Percentiles rank a stretch among this genome's conserved stretches.
These are phyloP conservation scores for Euura saliciscinereae DNA, from an alignment of 1,140 invertebrate species.

Conservation along the genomic window DNA sequence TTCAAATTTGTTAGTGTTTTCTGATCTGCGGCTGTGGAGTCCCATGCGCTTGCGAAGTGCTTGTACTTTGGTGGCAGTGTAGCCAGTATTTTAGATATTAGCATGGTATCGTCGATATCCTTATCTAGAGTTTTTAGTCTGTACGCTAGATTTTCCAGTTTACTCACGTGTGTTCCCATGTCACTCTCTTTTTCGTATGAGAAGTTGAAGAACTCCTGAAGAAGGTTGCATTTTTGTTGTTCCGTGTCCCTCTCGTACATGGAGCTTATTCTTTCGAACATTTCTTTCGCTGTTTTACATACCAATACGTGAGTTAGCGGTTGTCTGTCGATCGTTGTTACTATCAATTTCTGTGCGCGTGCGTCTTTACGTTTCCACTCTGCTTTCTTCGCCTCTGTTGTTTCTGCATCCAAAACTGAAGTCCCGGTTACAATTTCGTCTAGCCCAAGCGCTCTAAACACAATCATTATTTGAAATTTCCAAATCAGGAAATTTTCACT, in stretches of 20 bases:
- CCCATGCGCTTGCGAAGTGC: slow-evolving; percentile 43
- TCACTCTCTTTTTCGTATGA: slow-evolving; percentile 7
- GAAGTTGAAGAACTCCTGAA: slow-evolving; percentile 25
- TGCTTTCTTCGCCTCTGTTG: neutral
- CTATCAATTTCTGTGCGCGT: slow-evolving; percentile 30
- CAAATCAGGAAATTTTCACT: slow-evolving; percentile 11
- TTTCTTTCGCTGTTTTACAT: slow-evolving; percentile 30
- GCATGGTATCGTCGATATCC: slow-evolving; percentile 27
- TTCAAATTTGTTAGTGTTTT: slow-evolving; percentile 34
- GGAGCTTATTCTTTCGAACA: slow-evolving; percentile 30
- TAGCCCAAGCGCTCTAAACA: slow-evolving; percentile 10
- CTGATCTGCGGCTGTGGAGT: slow-evolving; percentile 23
- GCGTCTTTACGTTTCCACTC: slow-evolving; percentile 26
- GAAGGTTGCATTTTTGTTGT: slow-evolving; percentile 16
- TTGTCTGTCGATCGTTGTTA: slow-evolving; percentile 28
- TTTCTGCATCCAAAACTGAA: neutral
- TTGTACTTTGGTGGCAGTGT: slow-evolving; percentile 29
- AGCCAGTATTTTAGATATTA: slow-evolving; percentile 34
- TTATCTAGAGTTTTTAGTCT: slow-evolving; percentile 28
- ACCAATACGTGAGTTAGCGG: slow-evolving; percentile 29
- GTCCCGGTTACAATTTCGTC: slow-evolving; percentile 1
- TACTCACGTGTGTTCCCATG: slow-evolving; percentile 26
- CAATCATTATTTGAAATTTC: slow-evolving; percentile 20
- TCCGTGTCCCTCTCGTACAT: slow-evolving; percentile 28
- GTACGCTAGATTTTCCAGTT: slow-evolving; percentile 27